Conservation (phyloP, 1,140 invertebrate genomes). For the Vanessa atalanta region DNA sequence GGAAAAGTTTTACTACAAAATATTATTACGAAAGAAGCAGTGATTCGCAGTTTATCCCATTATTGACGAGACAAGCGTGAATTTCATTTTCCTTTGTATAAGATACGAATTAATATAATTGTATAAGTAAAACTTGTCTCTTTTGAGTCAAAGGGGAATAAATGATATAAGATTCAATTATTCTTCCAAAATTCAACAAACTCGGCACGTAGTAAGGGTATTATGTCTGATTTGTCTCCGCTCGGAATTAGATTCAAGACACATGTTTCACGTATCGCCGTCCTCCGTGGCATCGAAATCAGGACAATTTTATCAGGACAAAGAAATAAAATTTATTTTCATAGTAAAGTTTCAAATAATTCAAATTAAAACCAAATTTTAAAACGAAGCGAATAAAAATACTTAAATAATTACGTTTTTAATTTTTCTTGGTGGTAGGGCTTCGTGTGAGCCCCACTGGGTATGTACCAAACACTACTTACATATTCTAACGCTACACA, state of each 20-base stretch:
- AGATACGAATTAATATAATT: neutral
- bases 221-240: conserved; percentile 10
- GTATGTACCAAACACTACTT: too few relatives aligned
- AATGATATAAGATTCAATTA: conserved; percentile 7
- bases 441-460: too few relatives aligned
- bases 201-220: conserved; percentile 3
- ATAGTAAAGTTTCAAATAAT: neutral
- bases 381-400: neutral
- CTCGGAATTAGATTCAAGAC: neutral
- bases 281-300: neutral
- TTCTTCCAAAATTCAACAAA: neutral
- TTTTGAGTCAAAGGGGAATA: neutral
- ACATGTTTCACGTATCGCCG: neutral
- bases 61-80: too few relatives aligned
- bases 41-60: too few relatives aligned
- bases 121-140: neutral
- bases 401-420: too few relatives aligned
- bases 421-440: too few relatives aligned
- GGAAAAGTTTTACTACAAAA: too few relatives aligned
- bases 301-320: neutral
- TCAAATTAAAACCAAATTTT: neutral
- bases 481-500: too few relatives aligned
- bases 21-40: too few relatives aligned
- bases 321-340: neutral
- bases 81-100: too few relatives aligned